Evolutionary conservation across 2,113 vertebrate species (phyloP).

Genomic region (Aptenodytes patagonicus): DNA sequence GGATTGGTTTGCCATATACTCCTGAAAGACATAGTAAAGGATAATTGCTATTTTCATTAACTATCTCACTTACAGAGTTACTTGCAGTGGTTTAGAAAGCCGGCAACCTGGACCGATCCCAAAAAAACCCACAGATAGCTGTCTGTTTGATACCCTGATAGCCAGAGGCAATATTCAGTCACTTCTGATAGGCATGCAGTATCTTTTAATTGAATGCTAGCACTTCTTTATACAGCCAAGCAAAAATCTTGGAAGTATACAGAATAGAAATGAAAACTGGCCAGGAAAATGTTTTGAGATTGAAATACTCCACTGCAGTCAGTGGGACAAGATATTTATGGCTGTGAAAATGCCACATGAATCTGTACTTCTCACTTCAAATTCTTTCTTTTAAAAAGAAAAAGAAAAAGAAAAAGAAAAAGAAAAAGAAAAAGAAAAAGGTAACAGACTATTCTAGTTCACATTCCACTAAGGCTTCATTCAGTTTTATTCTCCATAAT

Average conservation of each 20-base stretch:
- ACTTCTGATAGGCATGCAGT: neutral
- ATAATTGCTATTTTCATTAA: conserved; percentile 14
- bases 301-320: neutral
- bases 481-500: neutral
- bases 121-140: neutral
- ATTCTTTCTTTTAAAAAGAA: neutral
- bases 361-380: neutral
- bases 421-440: neutral
- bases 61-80: neutral
- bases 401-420: neutral
- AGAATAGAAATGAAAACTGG: neutral
- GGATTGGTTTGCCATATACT: neutral
- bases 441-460: neutral
- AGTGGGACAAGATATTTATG: neutral
- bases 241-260: neutral
- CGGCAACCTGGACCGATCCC: neutral
- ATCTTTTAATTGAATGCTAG: neutral
- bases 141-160: neutral
- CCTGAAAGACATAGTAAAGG: neutral
- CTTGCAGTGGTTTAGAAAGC: neutral
- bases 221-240: neutral
- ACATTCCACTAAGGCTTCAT: neutral
- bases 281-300: neutral
- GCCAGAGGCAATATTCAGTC: neutral
- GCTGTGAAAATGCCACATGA: neutral